phyloP scores from a whole-genome alignment of 2,888 invertebrate genomes.

The Gordius sp. region DNA sequence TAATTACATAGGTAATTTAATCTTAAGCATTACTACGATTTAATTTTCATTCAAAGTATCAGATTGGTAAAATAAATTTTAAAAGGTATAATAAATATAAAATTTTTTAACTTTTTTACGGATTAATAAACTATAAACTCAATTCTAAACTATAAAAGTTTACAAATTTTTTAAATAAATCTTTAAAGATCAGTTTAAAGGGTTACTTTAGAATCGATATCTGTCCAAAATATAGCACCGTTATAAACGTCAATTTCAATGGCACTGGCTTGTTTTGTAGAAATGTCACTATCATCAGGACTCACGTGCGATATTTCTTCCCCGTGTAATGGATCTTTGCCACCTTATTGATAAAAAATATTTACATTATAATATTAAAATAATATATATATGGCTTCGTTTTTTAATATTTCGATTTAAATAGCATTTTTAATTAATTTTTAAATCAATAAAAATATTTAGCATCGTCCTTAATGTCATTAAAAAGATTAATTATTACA shows the following conservation, averaged over 20 bases:
- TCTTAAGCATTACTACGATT: no score
- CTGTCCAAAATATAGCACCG: slow-evolving; percentile 67
- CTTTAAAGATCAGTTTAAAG: not conserved
- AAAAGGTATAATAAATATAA: no score
- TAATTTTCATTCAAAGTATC: no score
- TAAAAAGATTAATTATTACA: no score
- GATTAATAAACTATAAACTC: no score
- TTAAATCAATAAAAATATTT: slow-evolving; percentile 50
- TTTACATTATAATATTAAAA: not conserved
- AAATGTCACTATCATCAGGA: no score
- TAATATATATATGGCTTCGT: not conserved
- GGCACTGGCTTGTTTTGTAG: slow-evolving; percentile 34
- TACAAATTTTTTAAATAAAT: no score
- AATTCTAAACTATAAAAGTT: no score
- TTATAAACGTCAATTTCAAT: slow-evolving; percentile 57
- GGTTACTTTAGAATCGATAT: slow-evolving; percentile 42
- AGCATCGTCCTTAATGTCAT: no score
- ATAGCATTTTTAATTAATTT: slow-evolving; percentile 59
- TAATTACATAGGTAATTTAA: no score
- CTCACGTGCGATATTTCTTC: not conserved
- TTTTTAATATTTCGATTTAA: not conserved
- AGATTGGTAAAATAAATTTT: no score
- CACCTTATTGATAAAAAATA: not conserved
- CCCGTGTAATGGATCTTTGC: not conserved
- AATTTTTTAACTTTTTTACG: no score